Base-by-base conservation (phyloP, 2,888 invertebrate species). In the Cyclophora punctaria region DNA sequence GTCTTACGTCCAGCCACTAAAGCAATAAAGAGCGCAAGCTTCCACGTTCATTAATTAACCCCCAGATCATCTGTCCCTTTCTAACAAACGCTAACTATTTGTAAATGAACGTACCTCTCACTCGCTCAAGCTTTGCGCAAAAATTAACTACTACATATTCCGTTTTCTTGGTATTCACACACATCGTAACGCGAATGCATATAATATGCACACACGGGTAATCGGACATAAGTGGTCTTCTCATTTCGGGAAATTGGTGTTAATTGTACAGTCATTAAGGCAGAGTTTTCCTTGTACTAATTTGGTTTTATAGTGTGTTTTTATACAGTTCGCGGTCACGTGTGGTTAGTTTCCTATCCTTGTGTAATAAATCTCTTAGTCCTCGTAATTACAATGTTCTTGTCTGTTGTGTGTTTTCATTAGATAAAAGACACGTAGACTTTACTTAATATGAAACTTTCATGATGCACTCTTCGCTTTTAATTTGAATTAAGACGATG, bases 1-100 rank as follows among this genome's bases (percentile, higher is more conserved):
- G 84, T 83, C 85, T 86, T 80, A 84, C 84, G 81, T 82, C 84
- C 83, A 84, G 85, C 84, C 81, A 86, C 81, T 82, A 85, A 87
- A 85, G 88, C 86, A 88, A 88, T 88, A 88, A 88, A 88, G 88
- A 87, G 84, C 86, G 85, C 89, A 84, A 82, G 84, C 89, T 88
- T 89, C 88, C 80, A 87, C 89, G 85, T 89, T 89, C 89, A 89
- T 89, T 89, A 89, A 89, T 89, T 89, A 89, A 88, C 88, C 83
- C 83, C 82, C 75, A 67, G 71, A 74, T 66, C 64, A 58, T 51
- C 78, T 69, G 53, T 88, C 89, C 65, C 82, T 49, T 73, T 89
- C 79, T 56, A 75, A 78, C 89, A 69, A 69, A 61, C 62, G 63
- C 63, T 76, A 80, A 81, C 79, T 78, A 83, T 80, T 82, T 80